Conservation (phyloP, 2,113 vertebrate genomes). For the Dasyornis broadbenti region DNA sequence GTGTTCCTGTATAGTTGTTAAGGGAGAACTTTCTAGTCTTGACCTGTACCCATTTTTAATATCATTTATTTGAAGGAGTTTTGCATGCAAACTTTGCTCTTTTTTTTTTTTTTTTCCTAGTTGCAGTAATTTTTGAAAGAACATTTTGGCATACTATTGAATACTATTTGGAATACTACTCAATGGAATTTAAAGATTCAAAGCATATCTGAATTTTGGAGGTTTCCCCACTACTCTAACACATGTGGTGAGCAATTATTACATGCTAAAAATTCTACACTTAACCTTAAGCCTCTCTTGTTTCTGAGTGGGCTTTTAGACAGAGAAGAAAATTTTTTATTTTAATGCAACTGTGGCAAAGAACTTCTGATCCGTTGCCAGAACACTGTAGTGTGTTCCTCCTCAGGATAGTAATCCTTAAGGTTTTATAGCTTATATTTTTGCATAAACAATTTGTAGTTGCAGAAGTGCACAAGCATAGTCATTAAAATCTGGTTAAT, state of each 20-base stretch:
- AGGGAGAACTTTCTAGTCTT: background rate
- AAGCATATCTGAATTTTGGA: background rate
- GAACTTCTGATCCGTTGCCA: background rate
- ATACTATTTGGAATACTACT: background rate
- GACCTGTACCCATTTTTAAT: background rate
- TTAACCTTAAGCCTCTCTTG: background rate
- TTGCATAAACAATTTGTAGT: background rate
- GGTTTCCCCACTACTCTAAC: background rate
- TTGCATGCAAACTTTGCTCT: background rate
- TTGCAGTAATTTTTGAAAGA: background rate
- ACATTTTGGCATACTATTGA: background rate
- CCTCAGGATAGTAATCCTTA: background rate
- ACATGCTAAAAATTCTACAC: background rate
- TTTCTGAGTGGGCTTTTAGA: background rate
- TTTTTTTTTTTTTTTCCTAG: background rate
- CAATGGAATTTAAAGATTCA: background rate
- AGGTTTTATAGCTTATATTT: background rate
- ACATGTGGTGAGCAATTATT: background rate
- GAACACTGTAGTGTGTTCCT: background rate
- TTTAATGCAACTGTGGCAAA: background rate
- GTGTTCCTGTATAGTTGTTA: background rate
- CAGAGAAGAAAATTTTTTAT: background rate
- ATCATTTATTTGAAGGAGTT: background rate
- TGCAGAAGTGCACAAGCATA: background rate
- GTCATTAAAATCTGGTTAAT: background rate